These are phyloP conservation scores for Falco naumanni DNA, from an alignment of 2,797 vertebrate genomes.

Conservation along the genomic window DNA sequence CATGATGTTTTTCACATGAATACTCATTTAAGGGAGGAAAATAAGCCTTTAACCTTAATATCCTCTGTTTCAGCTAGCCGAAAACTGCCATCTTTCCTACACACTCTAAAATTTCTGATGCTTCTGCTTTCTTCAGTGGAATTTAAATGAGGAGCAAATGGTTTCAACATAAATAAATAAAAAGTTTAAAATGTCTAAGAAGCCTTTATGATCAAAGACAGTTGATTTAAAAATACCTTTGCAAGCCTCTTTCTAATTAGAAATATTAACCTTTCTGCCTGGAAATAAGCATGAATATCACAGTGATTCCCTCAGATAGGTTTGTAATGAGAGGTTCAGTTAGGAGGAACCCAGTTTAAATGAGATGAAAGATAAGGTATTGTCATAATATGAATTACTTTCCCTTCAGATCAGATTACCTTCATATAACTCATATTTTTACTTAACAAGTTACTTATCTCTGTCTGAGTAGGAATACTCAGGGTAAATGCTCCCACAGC, in stretches of 20 bases:
- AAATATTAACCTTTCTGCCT: conserved; percentile 53
- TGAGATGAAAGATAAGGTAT: background rate
- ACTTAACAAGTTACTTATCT: background rate
- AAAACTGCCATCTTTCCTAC: conserved; percentile 6
- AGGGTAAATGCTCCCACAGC: background rate
- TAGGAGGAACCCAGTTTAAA: background rate
- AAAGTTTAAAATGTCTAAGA: conserved; percentile 28
- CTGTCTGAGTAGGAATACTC: background rate
- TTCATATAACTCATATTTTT: background rate
- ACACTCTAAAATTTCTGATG: background rate
- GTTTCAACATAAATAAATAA: conserved; percentile 53
- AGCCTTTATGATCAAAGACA: conserved; percentile 6
- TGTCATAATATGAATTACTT: background rate
- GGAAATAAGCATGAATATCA: background rate
- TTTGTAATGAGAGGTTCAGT: conserved; percentile 3
- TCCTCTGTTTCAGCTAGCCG: background rate
- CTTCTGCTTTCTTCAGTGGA: conserved; percentile 4
- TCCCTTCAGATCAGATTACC: background rate
- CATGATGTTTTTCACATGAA: background rate
- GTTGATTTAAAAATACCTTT: conserved; percentile 26
- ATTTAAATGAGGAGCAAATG: conserved; percentile 45
- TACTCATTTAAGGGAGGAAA: conserved; percentile 7
- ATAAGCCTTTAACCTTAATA: background rate
- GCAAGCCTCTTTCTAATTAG: conserved; percentile 33
- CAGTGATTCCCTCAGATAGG: background rate